Conservation (phyloP, 2,797 vertebrate species). For the Miichthys miiuy region DNA sequence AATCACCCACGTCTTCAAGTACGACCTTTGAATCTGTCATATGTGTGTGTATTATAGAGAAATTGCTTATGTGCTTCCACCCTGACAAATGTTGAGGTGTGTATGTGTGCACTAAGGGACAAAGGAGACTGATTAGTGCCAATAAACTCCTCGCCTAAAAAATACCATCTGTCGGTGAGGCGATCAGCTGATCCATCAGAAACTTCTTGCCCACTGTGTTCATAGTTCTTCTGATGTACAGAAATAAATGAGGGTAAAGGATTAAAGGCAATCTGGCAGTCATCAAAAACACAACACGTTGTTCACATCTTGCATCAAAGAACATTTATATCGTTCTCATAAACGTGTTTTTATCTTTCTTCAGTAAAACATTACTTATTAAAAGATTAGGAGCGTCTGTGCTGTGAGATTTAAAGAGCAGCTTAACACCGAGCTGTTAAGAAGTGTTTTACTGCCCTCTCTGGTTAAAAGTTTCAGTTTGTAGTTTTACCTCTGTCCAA, state of each 20-base stretch:
- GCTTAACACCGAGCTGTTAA: too few relatives aligned
- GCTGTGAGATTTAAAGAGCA: neutral
- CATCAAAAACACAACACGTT: neutral
- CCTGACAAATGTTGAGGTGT: neutral
- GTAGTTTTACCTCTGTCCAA: neutral
- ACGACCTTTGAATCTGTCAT: slow-evolving; percentile 56
- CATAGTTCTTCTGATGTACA: slow-evolving; percentile 81
- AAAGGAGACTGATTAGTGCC: neutral
- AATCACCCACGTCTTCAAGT: slow-evolving; percentile 20
- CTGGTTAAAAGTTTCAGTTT: neutral
- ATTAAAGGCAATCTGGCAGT: neutral
- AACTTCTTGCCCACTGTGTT: slow-evolving; percentile 89
- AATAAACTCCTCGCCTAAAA: slow-evolving; percentile 86
- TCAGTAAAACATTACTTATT: neutral
- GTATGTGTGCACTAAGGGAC: neutral
- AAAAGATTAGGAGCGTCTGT: neutral
- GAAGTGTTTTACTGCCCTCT: too few relatives aligned
- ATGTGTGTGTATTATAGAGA: slow-evolving; percentile 21
- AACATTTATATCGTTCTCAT: neutral
- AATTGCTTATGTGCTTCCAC: slow-evolving; percentile 4
- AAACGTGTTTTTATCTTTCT: neutral
- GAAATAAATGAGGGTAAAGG: neutral
- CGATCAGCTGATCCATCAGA: slow-evolving; percentile 90
- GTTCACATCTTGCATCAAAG: neutral
- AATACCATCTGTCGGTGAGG: slow-evolving; percentile 91